Evolutionary conservation across 2,888 invertebrate species (phyloP), one percentile per base, ranked within the genome.

Genomic region (Drosophila anomalata): DNA sequence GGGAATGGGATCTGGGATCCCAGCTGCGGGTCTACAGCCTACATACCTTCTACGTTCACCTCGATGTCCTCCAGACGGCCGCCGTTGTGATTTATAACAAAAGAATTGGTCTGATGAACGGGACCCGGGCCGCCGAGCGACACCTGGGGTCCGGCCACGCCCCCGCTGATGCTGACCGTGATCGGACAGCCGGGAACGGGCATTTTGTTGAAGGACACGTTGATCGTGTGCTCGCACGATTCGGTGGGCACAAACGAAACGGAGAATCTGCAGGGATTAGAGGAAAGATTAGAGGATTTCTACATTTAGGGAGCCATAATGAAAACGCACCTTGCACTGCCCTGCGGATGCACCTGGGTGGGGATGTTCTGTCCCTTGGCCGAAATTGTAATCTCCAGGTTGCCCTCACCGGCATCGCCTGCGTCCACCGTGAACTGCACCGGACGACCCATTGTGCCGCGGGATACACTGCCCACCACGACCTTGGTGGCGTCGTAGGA

Each of bases 401-500:
- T 97, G 56, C 99, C 99, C 93, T 99, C 99, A 9, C 99, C 99
- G 50, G 99, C 98, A 91, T 97, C 96, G 74, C 97, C 97, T 3
- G 98, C 98, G 91, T 99, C 98, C 55, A 99, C 98, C 17, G 97
- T 96, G 89, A 98, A 96, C 88, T 98, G 97, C n/a, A 98, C 97
- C 4, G 97, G 95, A 77, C 97, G 95, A 55, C 98, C 98, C 9
- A 98, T 96, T n/a, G 95, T 94, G 62, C 95, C 95, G 24, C 96
- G 95, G 12, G 95, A 95, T 47, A 97, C 95, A 78, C 95, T 94
- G 51, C 95, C 95, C 42, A 98, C 97, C 82, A 95, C 94, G 20
- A 97, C 97, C 90, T 96, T 94, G 75, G 96, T 96, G 29, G 98
- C 96, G 92, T 99, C 98, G 91, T 98, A 98, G 0, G 97, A 97